Conservation (phyloP, 2,888 invertebrate genomes). For the Ophion slaviceki region DNA sequence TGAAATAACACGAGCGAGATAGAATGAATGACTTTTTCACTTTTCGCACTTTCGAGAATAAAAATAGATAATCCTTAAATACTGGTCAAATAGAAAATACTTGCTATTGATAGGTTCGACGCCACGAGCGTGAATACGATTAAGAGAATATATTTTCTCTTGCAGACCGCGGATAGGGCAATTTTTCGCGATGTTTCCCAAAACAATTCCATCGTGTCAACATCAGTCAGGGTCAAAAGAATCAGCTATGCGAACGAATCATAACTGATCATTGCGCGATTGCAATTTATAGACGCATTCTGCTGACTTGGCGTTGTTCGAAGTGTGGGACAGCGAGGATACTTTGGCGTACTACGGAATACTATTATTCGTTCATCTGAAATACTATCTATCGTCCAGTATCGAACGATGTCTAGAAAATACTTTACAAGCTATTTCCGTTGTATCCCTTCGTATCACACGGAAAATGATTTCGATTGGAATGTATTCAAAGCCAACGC, state of each 20-base stretch:
- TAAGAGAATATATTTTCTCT: neutral
- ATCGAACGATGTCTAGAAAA: no score
- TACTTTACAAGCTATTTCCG: neutral
- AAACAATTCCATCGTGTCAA: neutral
- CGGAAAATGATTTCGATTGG: neutral
- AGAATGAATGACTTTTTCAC: constrained; percentile 30
- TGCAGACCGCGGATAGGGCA: neutral
- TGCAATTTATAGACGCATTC: neutral
- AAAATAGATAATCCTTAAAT: neutral
- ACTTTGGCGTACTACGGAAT: neutral
- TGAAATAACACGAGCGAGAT: constrained; percentile 43
- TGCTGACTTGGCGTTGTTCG: neutral
- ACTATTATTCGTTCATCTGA: neutral
- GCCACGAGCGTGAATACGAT: neutral
- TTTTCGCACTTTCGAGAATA: neutral
- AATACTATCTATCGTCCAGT: no score
- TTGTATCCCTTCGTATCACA: neutral
- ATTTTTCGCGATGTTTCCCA: neutral
- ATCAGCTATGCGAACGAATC: neutral
- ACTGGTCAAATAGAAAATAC: constrained; percentile 2
- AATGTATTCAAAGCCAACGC: neutral
- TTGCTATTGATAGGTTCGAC: neutral
- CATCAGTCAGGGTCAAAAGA: neutral
- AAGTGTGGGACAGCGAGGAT: neutral
- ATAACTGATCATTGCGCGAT: neutral